phyloP scores from a whole-genome alignment of 2,797 vertebrate genomes.

The Pseudopleuronectes americanus region DNA sequence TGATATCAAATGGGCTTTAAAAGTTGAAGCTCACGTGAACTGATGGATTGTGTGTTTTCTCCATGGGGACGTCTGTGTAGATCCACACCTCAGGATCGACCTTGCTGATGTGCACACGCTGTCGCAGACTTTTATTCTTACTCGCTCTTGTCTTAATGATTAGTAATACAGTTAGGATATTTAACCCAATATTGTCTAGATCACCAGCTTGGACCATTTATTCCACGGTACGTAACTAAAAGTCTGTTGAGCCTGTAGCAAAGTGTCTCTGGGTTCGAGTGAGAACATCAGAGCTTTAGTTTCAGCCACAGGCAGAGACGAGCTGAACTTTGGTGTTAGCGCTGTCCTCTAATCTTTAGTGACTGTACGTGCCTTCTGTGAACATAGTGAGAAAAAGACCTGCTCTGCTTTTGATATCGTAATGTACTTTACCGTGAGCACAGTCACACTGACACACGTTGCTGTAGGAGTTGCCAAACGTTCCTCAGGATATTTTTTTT shows the following conservation, averaged over 20 bases:
- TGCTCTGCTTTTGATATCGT: slow-evolving; percentile 40
- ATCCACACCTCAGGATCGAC: slow-evolving; percentile 43
- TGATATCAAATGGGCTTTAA: neutral
- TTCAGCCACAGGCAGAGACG: neutral
- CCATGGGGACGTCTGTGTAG: neutral
- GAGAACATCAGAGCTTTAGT: neutral
- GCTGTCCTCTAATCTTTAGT: slow-evolving; percentile 15
- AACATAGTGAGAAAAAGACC: slow-evolving; percentile 25
- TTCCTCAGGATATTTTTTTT: slow-evolving; percentile 6
- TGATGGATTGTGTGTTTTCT: neutral
- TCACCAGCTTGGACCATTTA: slow-evolving; percentile 2
- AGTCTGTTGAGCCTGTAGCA: slow-evolving; percentile 26
- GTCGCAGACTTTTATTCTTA: slow-evolving; percentile 13
- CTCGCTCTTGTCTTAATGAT: slow-evolving; percentile 12
- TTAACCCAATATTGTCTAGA: slow-evolving; percentile 31
- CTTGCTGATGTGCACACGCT: slow-evolving; percentile 9
- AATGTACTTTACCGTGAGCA: slow-evolving; percentile 14
- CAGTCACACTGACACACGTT: slow-evolving; percentile 7
- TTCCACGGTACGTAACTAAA: slow-evolving; percentile 16
- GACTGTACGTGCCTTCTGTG: slow-evolving; percentile 65
- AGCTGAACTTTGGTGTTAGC: slow-evolving; percentile 20
- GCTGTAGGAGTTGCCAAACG: slow-evolving; percentile 37
- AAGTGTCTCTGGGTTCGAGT: slow-evolving; percentile 4
- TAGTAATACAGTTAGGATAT: slow-evolving; percentile 15
- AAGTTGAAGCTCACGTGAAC: neutral